Evolutionary conservation across 2,888 invertebrate genomes (phyloP).

Genomic region (Strigamia maritima): DNA sequence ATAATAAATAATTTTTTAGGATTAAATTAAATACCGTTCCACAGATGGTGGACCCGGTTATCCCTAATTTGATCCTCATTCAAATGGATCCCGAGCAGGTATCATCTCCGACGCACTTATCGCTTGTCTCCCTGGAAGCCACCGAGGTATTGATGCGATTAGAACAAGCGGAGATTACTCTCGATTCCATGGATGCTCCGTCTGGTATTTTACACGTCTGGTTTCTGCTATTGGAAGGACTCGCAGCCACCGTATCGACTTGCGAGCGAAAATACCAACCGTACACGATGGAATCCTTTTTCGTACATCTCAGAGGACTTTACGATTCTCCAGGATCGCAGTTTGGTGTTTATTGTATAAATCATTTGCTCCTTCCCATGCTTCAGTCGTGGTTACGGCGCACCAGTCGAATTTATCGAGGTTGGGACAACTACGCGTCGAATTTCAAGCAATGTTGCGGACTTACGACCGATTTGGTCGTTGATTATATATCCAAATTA

Average conservation of each 20-base stretch:
- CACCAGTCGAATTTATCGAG: constrained; percentile 54
- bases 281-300: constrained; percentile 80
- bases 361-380: constrained; percentile 84
- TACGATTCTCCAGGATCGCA: constrained; percentile 74
- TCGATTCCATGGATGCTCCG: constrained; percentile 61
- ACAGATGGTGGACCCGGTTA: constrained; percentile 73
- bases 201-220: constrained; percentile 79
- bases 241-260: constrained; percentile 60
- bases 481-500: constrained; percentile 75
- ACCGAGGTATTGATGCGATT: constrained; percentile 26
- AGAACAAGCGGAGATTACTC: constrained; percentile 46
- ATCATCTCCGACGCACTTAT: background rate
- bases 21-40: constrained; percentile 51
- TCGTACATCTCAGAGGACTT: constrained; percentile 74
- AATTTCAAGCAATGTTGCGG: constrained; percentile 95
- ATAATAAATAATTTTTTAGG: constrained; percentile 46
- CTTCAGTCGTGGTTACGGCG: constrained; percentile 89
- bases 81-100: constrained; percentile 56
- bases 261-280: constrained; percentile 74
- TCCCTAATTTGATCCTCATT: constrained; percentile 70
- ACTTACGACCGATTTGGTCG: constrained; percentile 84
- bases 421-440: constrained; percentile 73
- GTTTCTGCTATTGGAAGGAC: constrained; percentile 82
- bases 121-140: constrained; percentile 13
- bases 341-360: constrained; percentile 87